Evolutionary conservation across 2,797 vertebrate species (phyloP), one percentile per base, ranked within the genome.

Genomic region (Alfaro cultratus): DNA sequence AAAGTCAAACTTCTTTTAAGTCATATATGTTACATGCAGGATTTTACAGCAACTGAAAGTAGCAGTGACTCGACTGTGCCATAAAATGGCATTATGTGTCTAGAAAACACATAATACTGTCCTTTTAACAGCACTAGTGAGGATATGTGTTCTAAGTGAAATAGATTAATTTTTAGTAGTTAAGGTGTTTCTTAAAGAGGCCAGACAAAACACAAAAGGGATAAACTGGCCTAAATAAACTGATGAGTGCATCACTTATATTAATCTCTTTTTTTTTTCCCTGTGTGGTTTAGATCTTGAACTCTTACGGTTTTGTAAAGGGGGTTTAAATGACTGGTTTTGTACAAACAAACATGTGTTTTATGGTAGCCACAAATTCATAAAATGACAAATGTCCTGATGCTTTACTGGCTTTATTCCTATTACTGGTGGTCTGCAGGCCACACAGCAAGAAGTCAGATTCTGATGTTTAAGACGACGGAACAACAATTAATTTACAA

Each of bases 401-500:
- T 64, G 49, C 13, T 73, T 46, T 45, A 9, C 74, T 34, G 47
- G 47, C 70, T 75, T 74, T 11, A 41, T 1, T 71, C n/a, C 45
- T 57, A 13, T 76, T 75, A 76, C 53, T 68, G 39, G 1, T 67
- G 29, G n/a, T 43, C 26, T 75, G 72, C 62, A 78, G 45, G 74
- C 3, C 21, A 11, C 47, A 51, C 9, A 72, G n/a, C 75, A 87
- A 72, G 21, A 82, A 86, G 78, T 57, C 86, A 85, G 36, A 86
- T 68, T 77, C 79, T 80, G 83, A 67, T 87, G 81, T 85, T 89
- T 81, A 85, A 88, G 79, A 90, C 89, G 86, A 91, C 67, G 76
- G 83, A 94, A 92, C 92, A 95, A 95, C 93, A 95, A 96, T 95
- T 96, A 95, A 87, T 94, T 87, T 67, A 73, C 83, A 89, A 94